A percentile compares a stretch with the other conserved stretches of the same genome.
Evolutionary conservation across 37 sponge, comb jelly and placozoan species (phyloP).

Genomic region (Theonella swinhoei): DNA sequence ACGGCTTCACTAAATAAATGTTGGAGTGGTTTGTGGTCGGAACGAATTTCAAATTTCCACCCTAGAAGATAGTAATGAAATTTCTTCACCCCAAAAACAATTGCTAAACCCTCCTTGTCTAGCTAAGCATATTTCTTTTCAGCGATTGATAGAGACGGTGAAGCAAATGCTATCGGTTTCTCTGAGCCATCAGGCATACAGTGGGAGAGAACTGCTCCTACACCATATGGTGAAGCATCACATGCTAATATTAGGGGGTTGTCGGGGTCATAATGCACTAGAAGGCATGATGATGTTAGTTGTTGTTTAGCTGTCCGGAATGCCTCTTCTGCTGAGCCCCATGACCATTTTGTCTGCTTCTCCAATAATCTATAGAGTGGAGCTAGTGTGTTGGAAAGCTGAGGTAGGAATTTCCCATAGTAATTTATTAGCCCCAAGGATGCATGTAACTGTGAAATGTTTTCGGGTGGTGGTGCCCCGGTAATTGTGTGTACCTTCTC

Average conservation of each 20-base stretch:
- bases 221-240: conserved; percentile 41
- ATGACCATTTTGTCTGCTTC: conserved; percentile 31
- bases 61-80: conserved; percentile 26
- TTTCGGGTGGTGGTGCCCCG: conserved; percentile 19
- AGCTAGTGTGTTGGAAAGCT: conserved; percentile 30
- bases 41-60: too few relatives aligned
- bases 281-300: conserved; percentile 17
- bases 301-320: conserved; percentile 18
- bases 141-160: conserved; percentile 19
- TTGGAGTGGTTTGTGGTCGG: conserved; percentile 27
- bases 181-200: conserved; percentile 2
- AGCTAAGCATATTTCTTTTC: conserved; percentile 30
- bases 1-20: neutral
- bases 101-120: too few relatives aligned
- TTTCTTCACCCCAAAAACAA: conserved; percentile 3
- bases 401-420: conserved; percentile 38
- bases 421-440: conserved; percentile 48
- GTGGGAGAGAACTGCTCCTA: conserved; percentile 29
- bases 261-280: conserved; percentile 23
- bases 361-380: conserved; percentile 35
- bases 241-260: conserved; percentile 21
- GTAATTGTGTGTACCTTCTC: conserved; percentile 8
- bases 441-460: conserved; percentile 5
- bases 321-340: conserved; percentile 26
- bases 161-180: conserved; percentile 25